These are phyloP conservation scores for Heptranchias perlo DNA, from an alignment of 2,113 vertebrate species.

Conservation along the genomic window DNA sequence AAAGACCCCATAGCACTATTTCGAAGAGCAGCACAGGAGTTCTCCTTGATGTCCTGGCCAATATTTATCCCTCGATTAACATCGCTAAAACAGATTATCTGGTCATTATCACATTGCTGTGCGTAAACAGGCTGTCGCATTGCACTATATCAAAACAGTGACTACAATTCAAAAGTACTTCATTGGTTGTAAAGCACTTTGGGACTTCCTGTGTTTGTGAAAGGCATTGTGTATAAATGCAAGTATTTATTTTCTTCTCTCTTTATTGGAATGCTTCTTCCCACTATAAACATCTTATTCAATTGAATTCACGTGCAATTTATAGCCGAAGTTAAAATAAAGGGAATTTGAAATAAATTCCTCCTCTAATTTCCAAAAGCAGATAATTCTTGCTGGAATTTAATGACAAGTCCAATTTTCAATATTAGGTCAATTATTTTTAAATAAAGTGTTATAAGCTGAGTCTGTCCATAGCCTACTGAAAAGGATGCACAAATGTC, in stretches of 20 bases:
- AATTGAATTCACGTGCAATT: background rate
- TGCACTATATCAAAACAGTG: no score
- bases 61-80: background rate
- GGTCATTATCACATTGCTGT: no score
- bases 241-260: no score
- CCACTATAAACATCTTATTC: background rate
- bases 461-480: background rate
- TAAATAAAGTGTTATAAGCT: background rate
- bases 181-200: background rate
- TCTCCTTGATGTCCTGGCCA: no score
- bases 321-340: background rate
- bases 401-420: background rate
- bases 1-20: background rate
- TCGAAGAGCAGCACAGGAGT: background rate
- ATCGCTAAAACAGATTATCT: background rate
- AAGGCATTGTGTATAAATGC: no score
- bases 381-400: background rate
- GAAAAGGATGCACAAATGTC: background rate
- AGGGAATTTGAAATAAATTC: background rate
- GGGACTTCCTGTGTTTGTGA: background rate
- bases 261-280: background rate
- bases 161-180: background rate
- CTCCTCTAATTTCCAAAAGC: background rate
- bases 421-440: background rate
- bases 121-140: no score